Conservation (phyloP, 2,888 invertebrate genomes). For the Drosophila seclusa region DNA sequence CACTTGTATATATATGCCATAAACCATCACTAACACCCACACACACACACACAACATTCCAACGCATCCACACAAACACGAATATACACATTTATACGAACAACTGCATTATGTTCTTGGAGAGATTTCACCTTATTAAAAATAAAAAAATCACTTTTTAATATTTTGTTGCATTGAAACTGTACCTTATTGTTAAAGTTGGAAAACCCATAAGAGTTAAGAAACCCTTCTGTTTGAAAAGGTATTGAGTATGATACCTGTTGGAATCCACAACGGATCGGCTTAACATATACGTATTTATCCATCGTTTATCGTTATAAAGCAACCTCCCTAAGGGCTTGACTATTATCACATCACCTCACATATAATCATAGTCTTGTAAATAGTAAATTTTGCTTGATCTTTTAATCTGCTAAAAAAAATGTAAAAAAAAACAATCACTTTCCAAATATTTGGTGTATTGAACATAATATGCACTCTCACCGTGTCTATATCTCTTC, state of each 20-base stretch:
- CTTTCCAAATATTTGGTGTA: slow-evolving; percentile 59
- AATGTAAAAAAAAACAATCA: slow-evolving; percentile 10
- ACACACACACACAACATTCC: slow-evolving; percentile 21
- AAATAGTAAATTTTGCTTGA: slow-evolving; percentile 63
- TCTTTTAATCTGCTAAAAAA: slow-evolving; percentile 39
- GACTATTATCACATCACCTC: slow-evolving; percentile 8
- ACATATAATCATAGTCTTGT: slow-evolving; percentile 42
- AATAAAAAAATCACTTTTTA: slow-evolving; percentile 8
- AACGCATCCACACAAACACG: slow-evolving; percentile 23
- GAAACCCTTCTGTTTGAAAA: neutral
- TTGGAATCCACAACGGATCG: slow-evolving; percentile 28
- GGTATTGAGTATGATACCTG: slow-evolving; percentile 26
- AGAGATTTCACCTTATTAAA: slow-evolving; percentile 82
- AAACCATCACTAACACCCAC: slow-evolving; percentile 39
- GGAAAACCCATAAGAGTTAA: slow-evolving; percentile 11
- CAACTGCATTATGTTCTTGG: slow-evolving; percentile 56
- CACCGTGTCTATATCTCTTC: slow-evolving; percentile 79
- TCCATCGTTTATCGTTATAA: neutral
- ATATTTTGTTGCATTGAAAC: slow-evolving; percentile 41
- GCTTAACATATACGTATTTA: neutral
- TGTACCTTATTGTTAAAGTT: slow-evolving; percentile 4
- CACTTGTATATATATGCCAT: slow-evolving; percentile 69
- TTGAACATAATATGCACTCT: slow-evolving; percentile 72
- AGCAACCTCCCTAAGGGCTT: neutral
- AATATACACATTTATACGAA: slow-evolving; percentile 2